A percentile compares a stretch with the other conserved stretches of the same genome.
Evolutionary conservation across 1,140 invertebrate species (phyloP).

Genomic region (Eciton burchellii): DNA sequence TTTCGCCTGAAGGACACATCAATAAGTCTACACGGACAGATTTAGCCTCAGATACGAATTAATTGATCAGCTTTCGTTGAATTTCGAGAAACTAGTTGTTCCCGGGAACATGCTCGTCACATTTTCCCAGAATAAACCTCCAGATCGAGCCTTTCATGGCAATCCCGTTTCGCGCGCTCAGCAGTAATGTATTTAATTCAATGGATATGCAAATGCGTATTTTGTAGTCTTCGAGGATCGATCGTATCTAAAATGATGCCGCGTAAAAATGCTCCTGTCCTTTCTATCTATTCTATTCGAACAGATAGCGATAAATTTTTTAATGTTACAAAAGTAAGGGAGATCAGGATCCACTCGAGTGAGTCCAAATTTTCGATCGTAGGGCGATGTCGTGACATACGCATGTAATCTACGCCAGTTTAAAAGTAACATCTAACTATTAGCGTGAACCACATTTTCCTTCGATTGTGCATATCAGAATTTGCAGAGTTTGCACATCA

Average conservation of each 20-base stretch:
- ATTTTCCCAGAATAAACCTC: constrained; percentile 26
- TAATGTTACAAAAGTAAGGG: too few species aligned
- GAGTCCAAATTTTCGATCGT: too few species aligned
- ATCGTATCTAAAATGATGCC: not conserved
- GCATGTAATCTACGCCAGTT: too few species aligned
- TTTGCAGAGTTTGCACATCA: too few species aligned
- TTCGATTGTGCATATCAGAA: too few species aligned
- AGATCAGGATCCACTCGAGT: too few species aligned
- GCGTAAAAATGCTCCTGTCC: not conserved
- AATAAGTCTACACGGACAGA: not conserved
- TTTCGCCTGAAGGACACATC: not conserved
- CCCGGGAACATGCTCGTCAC: not conserved
- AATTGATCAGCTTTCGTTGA: not conserved
- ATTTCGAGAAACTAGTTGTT: not conserved
- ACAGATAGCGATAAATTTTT: not conserved
- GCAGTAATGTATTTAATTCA: constrained; percentile 12
- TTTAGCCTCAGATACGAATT: not conserved
- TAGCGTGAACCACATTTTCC: too few species aligned
- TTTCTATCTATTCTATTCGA: constrained; percentile 1
- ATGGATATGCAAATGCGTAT: not conserved
- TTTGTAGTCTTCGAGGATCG: constrained; percentile 17
- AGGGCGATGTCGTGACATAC: too few species aligned
- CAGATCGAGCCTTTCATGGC: not conserved
- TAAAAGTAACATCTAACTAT: too few species aligned
- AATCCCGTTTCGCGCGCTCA: not conserved